Evolutionary conservation across 2,888 invertebrate species (phyloP).

Genomic region (Drosophila neotestacea): DNA sequence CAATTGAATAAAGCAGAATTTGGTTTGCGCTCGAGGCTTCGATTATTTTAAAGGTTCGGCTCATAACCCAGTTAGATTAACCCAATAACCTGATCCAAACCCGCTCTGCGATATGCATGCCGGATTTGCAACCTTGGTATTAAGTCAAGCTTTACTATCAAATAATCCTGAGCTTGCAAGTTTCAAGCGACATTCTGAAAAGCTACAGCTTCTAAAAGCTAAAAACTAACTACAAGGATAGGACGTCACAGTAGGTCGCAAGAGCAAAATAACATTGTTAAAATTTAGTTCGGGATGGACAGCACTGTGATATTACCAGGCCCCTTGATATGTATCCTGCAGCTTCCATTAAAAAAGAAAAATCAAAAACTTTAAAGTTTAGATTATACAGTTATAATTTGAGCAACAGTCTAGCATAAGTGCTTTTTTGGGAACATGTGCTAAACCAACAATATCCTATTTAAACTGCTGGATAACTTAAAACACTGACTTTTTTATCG

Average conservation of each 20-base stretch:
- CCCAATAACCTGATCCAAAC: too few species aligned
- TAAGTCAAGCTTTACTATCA: slow-evolving; percentile 51
- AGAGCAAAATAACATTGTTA: not conserved
- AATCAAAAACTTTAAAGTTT: slow-evolving; percentile 25
- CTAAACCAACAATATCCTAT: slow-evolving; percentile 50
- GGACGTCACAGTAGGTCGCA: slow-evolving; percentile 12
- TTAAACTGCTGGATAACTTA: slow-evolving; percentile 34
- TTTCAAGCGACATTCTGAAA: slow-evolving; percentile 2
- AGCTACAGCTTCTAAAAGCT: too few species aligned
- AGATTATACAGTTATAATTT: slow-evolving; percentile 21
- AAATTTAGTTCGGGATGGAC: slow-evolving; percentile 3
- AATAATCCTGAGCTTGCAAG: slow-evolving; percentile 51
- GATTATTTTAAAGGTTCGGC: too few species aligned
- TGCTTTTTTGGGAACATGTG: slow-evolving; percentile 24
- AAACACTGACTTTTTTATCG: slow-evolving; percentile 66
- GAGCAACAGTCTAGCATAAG: slow-evolving; percentile 39
- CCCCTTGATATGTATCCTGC: slow-evolving; percentile 47
- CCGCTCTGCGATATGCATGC: too few species aligned
- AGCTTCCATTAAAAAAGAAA: slow-evolving; percentile 53
- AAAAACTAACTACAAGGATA: slow-evolving; percentile 19
- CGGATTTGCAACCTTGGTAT: too few species aligned
- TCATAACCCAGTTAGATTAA: too few species aligned
- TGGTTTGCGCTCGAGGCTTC: too few species aligned
- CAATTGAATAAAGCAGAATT: too few species aligned
- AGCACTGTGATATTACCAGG: slow-evolving; percentile 17